Evolutionary conservation across 2,113 vertebrate genomes (phyloP).

Genomic region (Cyphomyrus discorhynchus): DNA sequence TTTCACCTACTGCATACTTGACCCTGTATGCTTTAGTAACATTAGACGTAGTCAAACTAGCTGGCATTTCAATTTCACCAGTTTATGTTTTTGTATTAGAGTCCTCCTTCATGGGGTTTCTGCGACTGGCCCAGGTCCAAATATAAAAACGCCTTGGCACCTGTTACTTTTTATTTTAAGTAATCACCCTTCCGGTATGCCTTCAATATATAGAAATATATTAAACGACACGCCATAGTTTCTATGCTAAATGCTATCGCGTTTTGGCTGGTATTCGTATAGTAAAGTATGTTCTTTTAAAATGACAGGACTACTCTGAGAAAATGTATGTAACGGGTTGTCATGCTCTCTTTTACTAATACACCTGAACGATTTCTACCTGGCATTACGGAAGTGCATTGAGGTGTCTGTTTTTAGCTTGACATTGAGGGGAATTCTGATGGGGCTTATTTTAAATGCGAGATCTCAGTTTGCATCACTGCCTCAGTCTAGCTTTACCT

Average conservation of each 20-base stretch:
- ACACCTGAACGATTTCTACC: not conserved
- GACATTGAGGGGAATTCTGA: not conserved
- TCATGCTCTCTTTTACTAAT: not conserved
- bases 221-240: not conserved
- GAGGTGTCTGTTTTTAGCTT: not conserved
- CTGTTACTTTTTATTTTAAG: not conserved
- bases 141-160: not conserved
- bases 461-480: not conserved
- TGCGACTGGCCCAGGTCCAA: not conserved
- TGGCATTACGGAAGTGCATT: not conserved
- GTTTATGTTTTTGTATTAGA: not conserved
- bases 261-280: not conserved
- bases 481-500: not conserved
- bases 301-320: not conserved
- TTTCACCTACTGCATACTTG: not conserved
- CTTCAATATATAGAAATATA: not conserved
- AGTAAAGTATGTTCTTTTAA: not conserved
- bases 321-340: not conserved
- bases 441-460: not conserved
- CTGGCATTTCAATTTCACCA: not conserved
- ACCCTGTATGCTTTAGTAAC: not conserved
- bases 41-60: not conserved
- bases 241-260: not conserved
- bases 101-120: not conserved
- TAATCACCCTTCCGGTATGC: not conserved